phyloP scores from a whole-genome alignment of 1,140 invertebrate genomes.

The Musca domestica region DNA sequence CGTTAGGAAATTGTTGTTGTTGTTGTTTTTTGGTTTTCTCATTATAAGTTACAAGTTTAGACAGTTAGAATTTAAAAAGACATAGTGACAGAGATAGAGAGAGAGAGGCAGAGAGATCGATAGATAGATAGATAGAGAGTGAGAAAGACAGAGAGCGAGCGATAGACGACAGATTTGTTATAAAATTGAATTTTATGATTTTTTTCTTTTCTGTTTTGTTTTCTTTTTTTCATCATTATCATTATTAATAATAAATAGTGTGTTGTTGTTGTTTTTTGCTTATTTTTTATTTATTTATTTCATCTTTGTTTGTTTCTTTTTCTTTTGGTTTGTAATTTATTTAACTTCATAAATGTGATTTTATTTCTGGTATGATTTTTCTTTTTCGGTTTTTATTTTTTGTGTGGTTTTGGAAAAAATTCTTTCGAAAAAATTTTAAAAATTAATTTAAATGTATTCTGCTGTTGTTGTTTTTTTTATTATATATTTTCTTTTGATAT shows the following conservation, averaged over 20 bases:
- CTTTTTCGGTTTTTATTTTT: too few relatives aligned
- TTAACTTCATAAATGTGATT: constrained; percentile 16
- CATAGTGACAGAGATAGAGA: neutral
- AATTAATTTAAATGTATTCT: neutral
- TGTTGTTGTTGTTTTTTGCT: constrained; percentile 9
- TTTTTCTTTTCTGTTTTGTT: neutral
- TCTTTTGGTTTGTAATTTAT: constrained; percentile 5
- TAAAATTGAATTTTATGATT: neutral
- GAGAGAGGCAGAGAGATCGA: neutral
- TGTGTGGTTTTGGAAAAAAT: neutral
- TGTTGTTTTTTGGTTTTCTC: constrained; percentile 8
- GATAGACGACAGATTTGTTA: constrained; percentile 5
- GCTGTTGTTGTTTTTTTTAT: neutral
- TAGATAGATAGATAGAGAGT: neutral
- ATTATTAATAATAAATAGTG: constrained; percentile 3
- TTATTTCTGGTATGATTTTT: constrained; percentile 1
- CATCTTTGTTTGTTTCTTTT: neutral
- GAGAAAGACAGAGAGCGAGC: constrained; percentile 1
- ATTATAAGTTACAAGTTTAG: neutral
- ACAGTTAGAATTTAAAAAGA: constrained; percentile 3
- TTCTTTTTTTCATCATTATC: constrained; percentile 1
- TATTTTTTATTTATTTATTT: neutral
- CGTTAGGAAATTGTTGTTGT: neutral
- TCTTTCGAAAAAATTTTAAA: constrained; percentile 10
- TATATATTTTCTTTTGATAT: constrained; percentile 10